These are phyloP conservation scores for Rhabditoides inermis DNA, from an alignment of 2,888 invertebrate species.

Conservation along the genomic window DNA sequence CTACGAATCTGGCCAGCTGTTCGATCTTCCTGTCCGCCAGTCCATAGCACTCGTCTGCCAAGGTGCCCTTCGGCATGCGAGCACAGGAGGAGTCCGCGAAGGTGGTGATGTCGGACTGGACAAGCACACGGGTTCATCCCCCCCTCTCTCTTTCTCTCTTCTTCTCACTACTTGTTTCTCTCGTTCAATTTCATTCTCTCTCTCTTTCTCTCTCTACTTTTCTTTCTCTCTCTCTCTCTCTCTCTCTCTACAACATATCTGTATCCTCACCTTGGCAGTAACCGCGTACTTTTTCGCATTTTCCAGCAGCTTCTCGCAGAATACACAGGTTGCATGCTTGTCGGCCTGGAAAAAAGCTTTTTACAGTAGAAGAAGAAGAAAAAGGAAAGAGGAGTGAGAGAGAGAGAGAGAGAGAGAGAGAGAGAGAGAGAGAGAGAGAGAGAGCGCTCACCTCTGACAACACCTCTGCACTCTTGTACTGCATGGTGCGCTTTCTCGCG, in stretches of 20 bases:
- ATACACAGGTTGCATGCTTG: constrained; percentile 37
- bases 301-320: constrained; percentile 41
- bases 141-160: not conserved
- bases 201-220: not conserved
- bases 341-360: constrained; percentile 28
- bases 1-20: constrained; percentile 41
- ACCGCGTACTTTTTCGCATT: constrained; percentile 43
- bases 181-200: no score
- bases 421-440: no score
- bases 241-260: no score
- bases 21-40: constrained; percentile 42
- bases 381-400: no score
- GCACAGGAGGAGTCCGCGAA: constrained; percentile 37
- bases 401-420: no score
- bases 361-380: no score
- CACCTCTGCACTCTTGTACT: no score
- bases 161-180: no score
- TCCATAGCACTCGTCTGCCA: constrained; percentile 35
- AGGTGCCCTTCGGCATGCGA: constrained; percentile 19
- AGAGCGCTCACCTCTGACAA: no score
- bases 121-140: not conserved
- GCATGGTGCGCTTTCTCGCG: no score
- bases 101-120: constrained; percentile 38
- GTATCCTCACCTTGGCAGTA: constrained; percentile 27
- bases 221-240: not conserved